Base-by-base conservation (phyloP, 2,797 vertebrate species). In the Pseudomugil tenellus region DNA sequence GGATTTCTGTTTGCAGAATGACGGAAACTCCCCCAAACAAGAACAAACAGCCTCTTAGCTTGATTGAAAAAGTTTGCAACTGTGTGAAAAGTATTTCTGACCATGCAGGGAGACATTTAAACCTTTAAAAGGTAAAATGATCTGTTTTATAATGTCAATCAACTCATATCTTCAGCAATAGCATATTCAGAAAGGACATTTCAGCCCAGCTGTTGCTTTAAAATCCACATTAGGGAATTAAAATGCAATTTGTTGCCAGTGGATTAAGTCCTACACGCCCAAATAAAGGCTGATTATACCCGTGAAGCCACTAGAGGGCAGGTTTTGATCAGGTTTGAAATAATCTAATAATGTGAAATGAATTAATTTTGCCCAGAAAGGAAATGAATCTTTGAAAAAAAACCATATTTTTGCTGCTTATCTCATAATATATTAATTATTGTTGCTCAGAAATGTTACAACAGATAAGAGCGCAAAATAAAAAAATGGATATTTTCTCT, bases 221-320 rank as follows among this genome's bases (percentile, higher is more conserved):
- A 52, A 52, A 52, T 25, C 49, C 49, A 14, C 25, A 1, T 16
- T 6, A 12, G 34, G 4, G 34, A 11, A 35, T 35, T 12, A 35
- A 35, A 35, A 12, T 3, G 11, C 10, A 2, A 25, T 51, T 26
- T 51, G 49, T 13, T 25, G 49, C 23, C n/a, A 25, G 4, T 26
- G 6, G 4, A 16, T 16, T 52, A 1, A 52, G 14, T 7, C 25
- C 49, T 23, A 2, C 21, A 14, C 3, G 14, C 3, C 35, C 3
- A 43, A 2, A 1, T 43, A 19, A 5, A 19, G 17, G 17, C 39
- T 2, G 29, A 34, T 16, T 1, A 16, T 3, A 16, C 16, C 26
- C 0, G 17, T 71, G 19, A 11, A 1, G 49, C 35, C 88, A 84
- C 77, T 63, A 84, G 86, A 67, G 81, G 86, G 79, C 84, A 84